Base-by-base conservation (phyloP, 2,888 invertebrate species). In the Colletes collaris region DNA sequence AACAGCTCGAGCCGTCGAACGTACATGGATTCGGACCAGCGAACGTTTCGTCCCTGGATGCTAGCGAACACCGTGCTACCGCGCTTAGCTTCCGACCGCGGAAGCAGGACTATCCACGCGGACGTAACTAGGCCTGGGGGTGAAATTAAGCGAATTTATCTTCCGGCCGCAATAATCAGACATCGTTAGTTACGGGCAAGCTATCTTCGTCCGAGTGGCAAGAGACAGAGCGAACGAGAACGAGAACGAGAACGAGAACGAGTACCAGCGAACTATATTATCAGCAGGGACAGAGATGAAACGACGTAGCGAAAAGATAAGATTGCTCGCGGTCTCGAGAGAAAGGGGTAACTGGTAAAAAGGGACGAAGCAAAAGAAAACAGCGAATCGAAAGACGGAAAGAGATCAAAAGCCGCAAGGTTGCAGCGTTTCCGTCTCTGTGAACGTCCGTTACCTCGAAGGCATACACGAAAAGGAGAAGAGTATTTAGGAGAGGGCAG, bases 91-190 rank as follows among this genome's bases (percentile, higher is more conserved):
- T 63, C 52, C 50, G 66, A 27, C 59, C 44, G 11, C 35, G 53
- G 55, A 35, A 37, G 37, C 16, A 4, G 52, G 55, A 55, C 46
- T 27, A 59, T 37, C 75, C 67, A 52, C 59, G 49, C 68, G 73
- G 68, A 76, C 74, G 53, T 58, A 59, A 70, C 70, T 79, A 81
- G 77, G 79, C 85, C 80, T 77, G 68, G 19, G 69, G 79, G 76
- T 83, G 83, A 83, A 87, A 86, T 89, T 87, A 87, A 88, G 84
- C 80, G 83, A 89, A 89, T 90, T 89, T 87, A 90, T 90, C 89
- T 79, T 73, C 77, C 53, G 68, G 75, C 82, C 87, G 88, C 88
- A 89, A 88, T 90, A 90, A 90, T 90, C 88, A 87, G 87, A 73
- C 84, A 70, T 84, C 82, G 89, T 89, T 87, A 89, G 85, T 88